Conservation (phyloP, 1,140 invertebrate genomes). For the Tigriopus japonicus region DNA sequence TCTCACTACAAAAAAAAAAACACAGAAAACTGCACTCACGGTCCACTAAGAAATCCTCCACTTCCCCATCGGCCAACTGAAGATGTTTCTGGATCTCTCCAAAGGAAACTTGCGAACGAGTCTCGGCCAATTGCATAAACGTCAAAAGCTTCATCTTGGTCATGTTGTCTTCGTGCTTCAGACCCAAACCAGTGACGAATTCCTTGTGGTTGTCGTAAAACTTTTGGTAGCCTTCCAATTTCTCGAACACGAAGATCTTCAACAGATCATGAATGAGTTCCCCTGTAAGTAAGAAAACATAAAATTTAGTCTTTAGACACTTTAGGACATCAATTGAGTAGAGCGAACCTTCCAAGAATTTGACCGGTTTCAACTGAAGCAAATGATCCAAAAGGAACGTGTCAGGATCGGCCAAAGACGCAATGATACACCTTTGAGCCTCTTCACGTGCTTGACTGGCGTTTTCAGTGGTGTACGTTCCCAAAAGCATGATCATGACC, state of each 20-base stretch:
- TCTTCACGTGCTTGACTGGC: slow-evolving; percentile 88
- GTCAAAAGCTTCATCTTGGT: slow-evolving; percentile 89
- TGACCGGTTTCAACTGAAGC: slow-evolving; percentile 75
- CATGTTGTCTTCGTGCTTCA: slow-evolving; percentile 85
- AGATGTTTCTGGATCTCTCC: slow-evolving; percentile 68
- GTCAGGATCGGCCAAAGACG: slow-evolving; percentile 79
- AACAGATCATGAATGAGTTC: slow-evolving; percentile 86
- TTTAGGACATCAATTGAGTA: neutral
- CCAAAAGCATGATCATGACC: slow-evolving; percentile 87
- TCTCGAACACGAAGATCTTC: slow-evolving; percentile 88
- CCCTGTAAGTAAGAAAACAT: slow-evolving; percentile 25
- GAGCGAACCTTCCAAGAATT: slow-evolving; percentile 59
- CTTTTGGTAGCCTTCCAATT: slow-evolving; percentile 63
- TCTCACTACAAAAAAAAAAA: no score
- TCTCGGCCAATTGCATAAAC: slow-evolving; percentile 91
- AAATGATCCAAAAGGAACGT: slow-evolving; percentile 87
- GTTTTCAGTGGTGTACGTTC: slow-evolving; percentile 89
- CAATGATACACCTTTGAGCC: slow-evolving; percentile 85
- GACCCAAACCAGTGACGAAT: slow-evolving; percentile 65
- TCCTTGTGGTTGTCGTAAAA: slow-evolving; percentile 76
- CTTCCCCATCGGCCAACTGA: slow-evolving; percentile 61
- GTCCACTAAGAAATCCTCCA: slow-evolving; percentile 91
- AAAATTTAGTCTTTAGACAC: neutral
- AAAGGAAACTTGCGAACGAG: slow-evolving; percentile 71
- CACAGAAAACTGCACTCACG: slow-evolving; percentile 36